Evolutionary conservation across 1,140 invertebrate genomes (phyloP).

Genomic region (Pseudomyrmex sp.): DNA sequence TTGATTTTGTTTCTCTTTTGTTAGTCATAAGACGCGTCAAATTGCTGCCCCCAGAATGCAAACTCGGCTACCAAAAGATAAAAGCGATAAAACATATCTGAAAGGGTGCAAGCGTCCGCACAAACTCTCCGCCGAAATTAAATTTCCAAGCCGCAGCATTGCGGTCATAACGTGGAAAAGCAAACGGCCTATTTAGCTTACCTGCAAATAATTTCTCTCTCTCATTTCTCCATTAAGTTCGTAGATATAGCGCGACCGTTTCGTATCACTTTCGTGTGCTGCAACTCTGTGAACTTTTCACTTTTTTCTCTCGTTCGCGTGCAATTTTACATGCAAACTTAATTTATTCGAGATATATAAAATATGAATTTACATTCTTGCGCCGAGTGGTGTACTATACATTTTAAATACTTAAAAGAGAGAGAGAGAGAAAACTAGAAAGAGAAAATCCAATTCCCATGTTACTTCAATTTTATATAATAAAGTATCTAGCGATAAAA

Average conservation of each 20-base stretch:
- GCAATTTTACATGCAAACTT: neutral
- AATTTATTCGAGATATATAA: neutral
- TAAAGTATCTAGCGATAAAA: slow-evolving; percentile 2
- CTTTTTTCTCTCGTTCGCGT: neutral
- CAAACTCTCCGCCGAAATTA: slow-evolving; percentile 39
- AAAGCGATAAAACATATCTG: slow-evolving; percentile 42
- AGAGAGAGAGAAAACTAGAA: no score
- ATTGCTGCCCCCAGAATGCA: neutral
- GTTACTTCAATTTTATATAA: neutral
- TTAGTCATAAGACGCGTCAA: slow-evolving; percentile 11
- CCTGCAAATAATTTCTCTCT: slow-evolving; percentile 10
- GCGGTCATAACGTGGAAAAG: neutral
- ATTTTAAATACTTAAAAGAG: neutral
- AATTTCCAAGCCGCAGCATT: slow-evolving; percentile 29
- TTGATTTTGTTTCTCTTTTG: slow-evolving; percentile 9
- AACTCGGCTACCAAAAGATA: slow-evolving; percentile 41
- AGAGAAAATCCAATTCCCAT: neutral
- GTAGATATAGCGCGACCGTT: neutral
- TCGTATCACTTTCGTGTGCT: neutral
- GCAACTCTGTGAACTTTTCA: neutral
- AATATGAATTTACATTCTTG: neutral
- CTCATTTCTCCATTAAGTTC: neutral
- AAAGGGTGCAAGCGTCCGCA: slow-evolving; percentile 28
- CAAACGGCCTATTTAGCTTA: slow-evolving; percentile 13
- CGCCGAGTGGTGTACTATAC: no score